A percentile compares a stretch with the other conserved stretches of the same genome.
phyloP scores from a whole-genome alignment of 2,797 vertebrate genomes.

The Chaenodraco wilsoni region DNA sequence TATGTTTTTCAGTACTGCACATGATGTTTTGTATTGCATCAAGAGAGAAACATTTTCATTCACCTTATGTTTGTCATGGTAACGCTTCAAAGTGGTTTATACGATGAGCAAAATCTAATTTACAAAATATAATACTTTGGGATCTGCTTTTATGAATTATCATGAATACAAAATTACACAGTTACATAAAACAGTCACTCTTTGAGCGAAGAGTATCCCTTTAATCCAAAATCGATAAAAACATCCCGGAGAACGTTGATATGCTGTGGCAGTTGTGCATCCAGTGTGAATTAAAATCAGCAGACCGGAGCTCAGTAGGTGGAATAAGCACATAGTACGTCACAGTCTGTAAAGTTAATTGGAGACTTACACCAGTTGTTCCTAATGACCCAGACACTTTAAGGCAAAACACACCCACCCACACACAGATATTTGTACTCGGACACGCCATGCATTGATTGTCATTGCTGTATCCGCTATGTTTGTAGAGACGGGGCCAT shows the following conservation, averaged over 20 bases:
- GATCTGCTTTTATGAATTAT: conserved; percentile 18
- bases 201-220: conserved; percentile 2
- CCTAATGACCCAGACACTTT: conserved; percentile 53
- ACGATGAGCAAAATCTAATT: conserved; percentile 9
- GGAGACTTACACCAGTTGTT: conserved; percentile 43
- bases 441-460: conserved; percentile 6
- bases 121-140: conserved; percentile 12
- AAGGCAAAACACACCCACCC: conserved; percentile 11
- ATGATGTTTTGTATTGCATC: neutral
- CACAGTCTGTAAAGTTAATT: conserved; percentile 48
- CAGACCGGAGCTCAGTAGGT: conserved; percentile 20
- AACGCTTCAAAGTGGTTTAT: conserved; percentile 2
- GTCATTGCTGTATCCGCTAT: conserved; percentile 33
- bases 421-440: conserved; percentile 3
- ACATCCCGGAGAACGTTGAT: neutral
- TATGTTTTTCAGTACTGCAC: neutral
- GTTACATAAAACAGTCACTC: conserved; percentile 21
- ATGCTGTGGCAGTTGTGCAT: conserved; percentile 25
- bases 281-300: conserved; percentile 33
- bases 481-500: conserved; percentile 47
- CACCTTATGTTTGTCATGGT: neutral
- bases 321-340: neutral
- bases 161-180: conserved; percentile 5
- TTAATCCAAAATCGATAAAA: conserved; percentile 33
- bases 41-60: neutral